A percentile compares a stretch with the other conserved stretches of the same genome.
These are phyloP conservation scores for Dromococcyx pavoninus DNA, from an alignment of 2,797 vertebrate species.

Conservation along the genomic window DNA sequence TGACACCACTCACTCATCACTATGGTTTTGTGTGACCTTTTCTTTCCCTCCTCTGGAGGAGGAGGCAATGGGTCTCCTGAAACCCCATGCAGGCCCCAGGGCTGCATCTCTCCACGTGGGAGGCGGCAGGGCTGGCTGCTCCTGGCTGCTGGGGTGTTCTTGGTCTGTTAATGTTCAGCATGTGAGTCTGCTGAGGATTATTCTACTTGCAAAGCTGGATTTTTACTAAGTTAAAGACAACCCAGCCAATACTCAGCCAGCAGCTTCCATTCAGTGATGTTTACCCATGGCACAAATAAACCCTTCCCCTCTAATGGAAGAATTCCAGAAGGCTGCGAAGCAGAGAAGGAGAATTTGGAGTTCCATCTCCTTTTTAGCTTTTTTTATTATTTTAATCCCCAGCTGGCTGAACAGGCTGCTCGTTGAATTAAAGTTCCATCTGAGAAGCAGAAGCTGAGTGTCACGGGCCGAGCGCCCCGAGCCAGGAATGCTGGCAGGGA, in stretches of 20 bases:
- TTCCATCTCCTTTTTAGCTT: neutral
- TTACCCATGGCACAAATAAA: constrained; percentile 5
- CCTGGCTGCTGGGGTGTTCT: neutral
- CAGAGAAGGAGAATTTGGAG: neutral
- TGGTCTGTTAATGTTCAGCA: neutral
- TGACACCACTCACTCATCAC: neutral
- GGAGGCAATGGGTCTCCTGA: neutral
- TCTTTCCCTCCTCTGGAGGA: neutral
- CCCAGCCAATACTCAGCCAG: neutral
- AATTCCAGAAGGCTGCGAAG: neutral
- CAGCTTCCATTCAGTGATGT: neutral
- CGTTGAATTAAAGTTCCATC: neutral
- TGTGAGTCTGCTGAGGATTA: neutral
- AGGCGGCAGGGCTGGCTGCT: neutral
- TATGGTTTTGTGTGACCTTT: neutral
- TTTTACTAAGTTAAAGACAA: constrained; percentile 17
- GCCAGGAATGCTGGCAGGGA: neutral
- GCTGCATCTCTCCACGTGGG: neutral
- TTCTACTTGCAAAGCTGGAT: neutral
- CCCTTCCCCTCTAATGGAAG: neutral
- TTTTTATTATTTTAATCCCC: neutral
- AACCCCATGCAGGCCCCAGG: fast-evolving
- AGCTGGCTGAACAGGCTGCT: neutral
- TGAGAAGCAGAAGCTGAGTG: neutral
- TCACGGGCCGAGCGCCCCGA: neutral